These are phyloP conservation scores for Agriopis marginaria DNA, from an alignment of 2,888 invertebrate species.

Conservation along the genomic window DNA sequence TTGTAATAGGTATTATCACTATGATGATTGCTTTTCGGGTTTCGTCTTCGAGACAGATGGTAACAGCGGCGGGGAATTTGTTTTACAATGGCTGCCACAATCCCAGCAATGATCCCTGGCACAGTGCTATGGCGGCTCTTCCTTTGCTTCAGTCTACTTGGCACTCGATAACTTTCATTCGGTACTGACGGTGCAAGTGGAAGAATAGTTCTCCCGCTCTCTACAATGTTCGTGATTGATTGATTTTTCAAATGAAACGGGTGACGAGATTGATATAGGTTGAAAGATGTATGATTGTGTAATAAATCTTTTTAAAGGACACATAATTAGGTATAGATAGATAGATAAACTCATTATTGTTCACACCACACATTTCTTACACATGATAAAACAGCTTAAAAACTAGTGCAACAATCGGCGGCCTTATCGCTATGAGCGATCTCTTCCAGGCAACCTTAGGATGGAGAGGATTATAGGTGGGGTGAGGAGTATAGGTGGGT, in stretches of 20 bases:
- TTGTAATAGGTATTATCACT: background rate
- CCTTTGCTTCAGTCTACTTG: constrained; percentile 77
- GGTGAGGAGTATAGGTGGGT: too few relatives aligned
- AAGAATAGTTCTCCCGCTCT: constrained; percentile 68
- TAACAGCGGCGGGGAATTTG: constrained; percentile 77
- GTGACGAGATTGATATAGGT: constrained; percentile 32
- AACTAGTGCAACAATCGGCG: too few relatives aligned
- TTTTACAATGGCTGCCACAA: constrained; percentile 72
- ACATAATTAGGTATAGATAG: constrained; percentile 5
- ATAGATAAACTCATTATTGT: too few relatives aligned
- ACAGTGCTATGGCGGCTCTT: constrained; percentile 74
- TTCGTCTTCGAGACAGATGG: constrained; percentile 71
- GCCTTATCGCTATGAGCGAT: too few relatives aligned
- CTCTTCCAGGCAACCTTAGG: too few relatives aligned
- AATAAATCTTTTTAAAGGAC: constrained; percentile 27
- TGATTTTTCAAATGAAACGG: constrained; percentile 38
- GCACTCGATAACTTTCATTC: constrained; percentile 77
- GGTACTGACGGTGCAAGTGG: constrained; percentile 57
- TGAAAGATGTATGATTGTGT: constrained; percentile 23
- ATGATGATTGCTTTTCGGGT: constrained; percentile 65
- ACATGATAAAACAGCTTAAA: too few relatives aligned
- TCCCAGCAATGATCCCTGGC: constrained; percentile 75
- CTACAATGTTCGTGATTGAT: constrained; percentile 54
- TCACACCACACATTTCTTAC: too few relatives aligned
- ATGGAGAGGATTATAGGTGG: too few relatives aligned